These are phyloP conservation scores for Drosophila nr. medialis DNA, from an alignment of 2,888 invertebrate genomes.

Conservation along the genomic window DNA sequence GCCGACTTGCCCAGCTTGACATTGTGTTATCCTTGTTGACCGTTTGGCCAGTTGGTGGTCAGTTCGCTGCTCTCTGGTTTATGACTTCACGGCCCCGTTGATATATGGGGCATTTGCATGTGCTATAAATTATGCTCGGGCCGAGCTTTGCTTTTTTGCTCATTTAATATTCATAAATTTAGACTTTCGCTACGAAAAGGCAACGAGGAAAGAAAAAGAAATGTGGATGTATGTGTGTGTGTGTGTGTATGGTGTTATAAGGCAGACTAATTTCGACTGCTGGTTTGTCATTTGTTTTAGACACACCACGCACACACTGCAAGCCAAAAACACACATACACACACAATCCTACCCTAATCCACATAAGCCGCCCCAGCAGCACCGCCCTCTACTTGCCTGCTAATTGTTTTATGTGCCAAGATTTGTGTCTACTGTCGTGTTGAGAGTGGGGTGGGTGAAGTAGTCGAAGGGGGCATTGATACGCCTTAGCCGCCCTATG, in stretches of 20 bases:
- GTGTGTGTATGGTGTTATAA: slow-evolving; percentile 15
- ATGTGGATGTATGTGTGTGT: slow-evolving; percentile 1
- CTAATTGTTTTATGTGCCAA: slow-evolving; percentile 80
- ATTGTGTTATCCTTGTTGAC: slow-evolving; percentile 67
- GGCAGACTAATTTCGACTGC: slow-evolving; percentile 64
- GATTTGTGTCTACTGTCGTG: slow-evolving; percentile 74
- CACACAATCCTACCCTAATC: slow-evolving; percentile 26
- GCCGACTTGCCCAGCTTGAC: slow-evolving; percentile 44
- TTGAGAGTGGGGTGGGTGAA: slow-evolving; percentile 19
- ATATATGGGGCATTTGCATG: slow-evolving; percentile 78
- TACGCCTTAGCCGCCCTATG: slow-evolving; percentile 62
- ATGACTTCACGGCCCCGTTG: slow-evolving; percentile 68
- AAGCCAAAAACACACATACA: neutral
- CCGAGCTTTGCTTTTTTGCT: slow-evolving; percentile 62
- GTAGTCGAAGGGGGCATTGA: slow-evolving; percentile 12
- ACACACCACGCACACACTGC: slow-evolving; percentile 31
- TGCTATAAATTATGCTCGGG: slow-evolving; percentile 66
- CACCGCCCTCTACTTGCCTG: slow-evolving; percentile 32
- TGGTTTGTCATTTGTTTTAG: slow-evolving; percentile 68
- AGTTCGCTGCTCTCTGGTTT: slow-evolving; percentile 40
- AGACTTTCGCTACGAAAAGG: slow-evolving; percentile 40
- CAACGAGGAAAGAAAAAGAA: slow-evolving; percentile 14
- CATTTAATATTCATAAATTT: slow-evolving; percentile 80
- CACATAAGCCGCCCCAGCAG: slow-evolving; percentile 38
- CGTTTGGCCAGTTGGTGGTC: slow-evolving; percentile 36